Evolutionary conservation across 2,113 vertebrate species (phyloP), one percentile per base, ranked within the genome.

Genomic region (Rhombomys opimus): DNA sequence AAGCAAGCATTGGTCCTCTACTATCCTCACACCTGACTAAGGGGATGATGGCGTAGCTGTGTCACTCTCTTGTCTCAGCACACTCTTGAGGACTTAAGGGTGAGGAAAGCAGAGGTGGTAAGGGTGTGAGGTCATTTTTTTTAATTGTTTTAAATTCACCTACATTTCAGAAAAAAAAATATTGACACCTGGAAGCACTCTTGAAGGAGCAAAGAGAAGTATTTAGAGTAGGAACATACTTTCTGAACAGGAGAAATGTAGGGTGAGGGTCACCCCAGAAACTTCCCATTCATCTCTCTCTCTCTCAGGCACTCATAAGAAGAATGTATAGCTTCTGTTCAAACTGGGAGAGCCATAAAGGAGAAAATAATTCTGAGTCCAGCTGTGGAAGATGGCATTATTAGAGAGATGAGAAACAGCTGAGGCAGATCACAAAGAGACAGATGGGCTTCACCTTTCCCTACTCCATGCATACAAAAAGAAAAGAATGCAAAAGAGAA

Each of bases 231-330:
- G 25, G 77, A 87, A 46, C 6, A 2, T 20, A 20, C 5, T 89
- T 59, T 88, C 59, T 54, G 27, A 61, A 25, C 6, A 61, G 27
- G 89, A n/a, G 0, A 50, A 57, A 52, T n/a, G 27, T 35, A 10
- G 22, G 8, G 13, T 1, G 5, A 32, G 1, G 10, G 54, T 73
- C 70, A n/a, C 32, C 4, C 8, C 0, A 4, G 2, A 32, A 9
- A 14, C 9, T 54, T 46, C 46, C 32, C 13, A 30, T 23, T 41
- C 22, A 25, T 3, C 1, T 38, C 12, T n/a, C 65, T n/a, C 65
- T 73, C 72, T 78, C 63, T 80, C 77, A 61, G 18, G 59, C 32
- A 72, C 13, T 93, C n/a, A 9, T 54, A 73, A 27, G 18, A 92
- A 38, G 17, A 73, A 68, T 0, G 3, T 25, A 52, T 11, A 84